These are phyloP conservation scores for Gadus chalcogrammus DNA, from an alignment of 2,113 vertebrate species.

Conservation along the genomic window DNA sequence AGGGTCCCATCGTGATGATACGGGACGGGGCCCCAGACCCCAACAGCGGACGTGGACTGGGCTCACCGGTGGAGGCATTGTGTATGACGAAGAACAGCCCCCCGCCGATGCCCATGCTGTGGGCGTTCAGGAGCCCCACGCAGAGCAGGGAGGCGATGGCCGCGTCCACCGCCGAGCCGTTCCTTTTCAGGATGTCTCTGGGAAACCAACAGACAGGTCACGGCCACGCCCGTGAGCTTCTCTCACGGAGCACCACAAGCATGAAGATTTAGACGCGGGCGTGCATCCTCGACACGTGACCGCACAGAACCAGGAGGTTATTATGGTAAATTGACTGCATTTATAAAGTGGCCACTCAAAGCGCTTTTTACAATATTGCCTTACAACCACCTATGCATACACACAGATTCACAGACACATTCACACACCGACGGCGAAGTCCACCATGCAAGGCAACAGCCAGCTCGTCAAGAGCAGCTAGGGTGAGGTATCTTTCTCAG, in stretches of 20 bases:
- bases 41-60: too few species aligned
- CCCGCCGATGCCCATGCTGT: conserved; percentile 96
- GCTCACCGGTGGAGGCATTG: conserved; percentile 78
- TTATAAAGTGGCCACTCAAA: too few species aligned
- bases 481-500: too few species aligned
- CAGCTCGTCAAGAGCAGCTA: too few species aligned
- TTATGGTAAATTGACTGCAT: too few species aligned
- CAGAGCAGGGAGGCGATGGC: conserved; percentile 90
- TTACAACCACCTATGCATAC: too few species aligned
- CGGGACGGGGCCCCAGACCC: not conserved
- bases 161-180: conserved; percentile 88
- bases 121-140: conserved; percentile 83
- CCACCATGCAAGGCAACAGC: too few species aligned
- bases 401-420: too few species aligned
- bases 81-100: conserved; percentile 89
- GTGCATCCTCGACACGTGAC: not conserved
- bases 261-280: not conserved
- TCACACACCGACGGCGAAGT: too few species aligned
- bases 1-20: too few species aligned
- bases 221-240: too few species aligned
- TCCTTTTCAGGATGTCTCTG: conserved; percentile 85
- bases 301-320: too few species aligned
- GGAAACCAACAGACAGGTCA: not conserved
- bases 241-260: not conserved
- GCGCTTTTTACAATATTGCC: not conserved